Percentiles rank a stretch among this genome's conserved stretches.
These are phyloP conservation scores for Dicentrarchus labrax DNA, from an alignment of 2,113 vertebrate genomes.

Conservation along the genomic window DNA sequence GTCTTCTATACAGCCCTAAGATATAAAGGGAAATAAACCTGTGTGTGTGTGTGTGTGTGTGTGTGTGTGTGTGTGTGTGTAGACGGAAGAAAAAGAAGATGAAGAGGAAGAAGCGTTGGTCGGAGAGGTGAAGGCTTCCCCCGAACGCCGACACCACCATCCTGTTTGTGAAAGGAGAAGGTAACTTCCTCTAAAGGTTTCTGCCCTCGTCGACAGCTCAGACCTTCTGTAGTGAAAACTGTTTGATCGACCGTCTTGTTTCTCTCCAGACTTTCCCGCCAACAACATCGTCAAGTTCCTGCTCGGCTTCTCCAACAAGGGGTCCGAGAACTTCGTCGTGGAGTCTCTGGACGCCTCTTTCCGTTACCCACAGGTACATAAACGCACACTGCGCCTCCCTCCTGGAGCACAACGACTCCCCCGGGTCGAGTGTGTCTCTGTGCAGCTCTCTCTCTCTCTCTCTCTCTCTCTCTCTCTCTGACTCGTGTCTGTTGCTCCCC, in stretches of 20 bases:
- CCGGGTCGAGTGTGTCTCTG: too few species aligned
- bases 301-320: conserved; percentile 97
- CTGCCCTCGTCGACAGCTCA: not conserved
- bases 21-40: too few species aligned
- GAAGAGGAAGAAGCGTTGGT: conserved; percentile 90
- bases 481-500: accelerated
- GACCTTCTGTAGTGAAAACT: too few species aligned
- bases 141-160: conserved; percentile 97
- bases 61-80: too few species aligned
- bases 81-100: conserved; percentile 95
- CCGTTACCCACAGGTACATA: conserved; percentile 93
- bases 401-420: too few species aligned
- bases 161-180: conserved; percentile 97
- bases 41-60: too few species aligned
- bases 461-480: too few species aligned
- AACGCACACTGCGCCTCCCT: not conserved
- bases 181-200: conserved; percentile 75
- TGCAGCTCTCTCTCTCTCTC: not conserved
- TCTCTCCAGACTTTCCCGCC: conserved; percentile 92
- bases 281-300: conserved; percentile 99
- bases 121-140: conserved; percentile 96
- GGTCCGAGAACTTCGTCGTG: conserved; percentile 91
- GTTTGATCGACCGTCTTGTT: not conserved
- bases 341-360: conserved; percentile 98
- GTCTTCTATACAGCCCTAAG: too few species aligned